Evolutionary conservation across 2,797 vertebrate species (phyloP), one percentile per base, ranked within the genome.

Genomic region (Brotula barbata): DNA sequence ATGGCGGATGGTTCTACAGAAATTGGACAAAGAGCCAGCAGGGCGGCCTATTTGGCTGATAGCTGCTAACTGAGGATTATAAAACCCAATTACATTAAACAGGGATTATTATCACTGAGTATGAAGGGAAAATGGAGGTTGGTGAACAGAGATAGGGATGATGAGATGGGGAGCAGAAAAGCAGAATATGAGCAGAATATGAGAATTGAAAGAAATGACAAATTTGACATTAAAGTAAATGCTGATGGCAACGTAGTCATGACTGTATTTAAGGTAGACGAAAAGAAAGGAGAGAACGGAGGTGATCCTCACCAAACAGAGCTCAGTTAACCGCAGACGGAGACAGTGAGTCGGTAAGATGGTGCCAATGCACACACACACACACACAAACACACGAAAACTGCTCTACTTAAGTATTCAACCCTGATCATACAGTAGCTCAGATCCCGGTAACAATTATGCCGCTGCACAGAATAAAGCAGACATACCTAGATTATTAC

Each of bases 271-370:
- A 33, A 33, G 5, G 31, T 7, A 33, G 37, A 46, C 16, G 56
- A 49, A 58, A 58, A 56, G 37, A 17, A n/a, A 15, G 33, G 21
- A 34, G 58, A 17, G 17, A 57, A 56, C 54, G n/a, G 58, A 63
- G 65, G 68, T 31, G 57, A 37, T 71, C 57, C 52, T 64, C 37
- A 61, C 69, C 65, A 66, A 58, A 68, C 60, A 75, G 77, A 80
- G 80, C 81, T 84, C 82, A 75, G 78, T 75, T 78, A 80, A 87
- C 82, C 75, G 64, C 87, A 88, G 83, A 85, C 68, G 17, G 85
- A 87, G 83, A 88, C 84, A 87, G 81, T 66, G 70, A 78, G 76
- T 83, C 73, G 54, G 71, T 59, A 60, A 45, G 68, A 80, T 84
- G 82, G 78, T 85, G 87, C 85, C 82, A 82, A 21, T 19, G 9